Evolutionary conservation across 2,888 invertebrate genomes (phyloP), one percentile per base, ranked within the genome.

Genomic region (Netelia fuscicornis): DNA sequence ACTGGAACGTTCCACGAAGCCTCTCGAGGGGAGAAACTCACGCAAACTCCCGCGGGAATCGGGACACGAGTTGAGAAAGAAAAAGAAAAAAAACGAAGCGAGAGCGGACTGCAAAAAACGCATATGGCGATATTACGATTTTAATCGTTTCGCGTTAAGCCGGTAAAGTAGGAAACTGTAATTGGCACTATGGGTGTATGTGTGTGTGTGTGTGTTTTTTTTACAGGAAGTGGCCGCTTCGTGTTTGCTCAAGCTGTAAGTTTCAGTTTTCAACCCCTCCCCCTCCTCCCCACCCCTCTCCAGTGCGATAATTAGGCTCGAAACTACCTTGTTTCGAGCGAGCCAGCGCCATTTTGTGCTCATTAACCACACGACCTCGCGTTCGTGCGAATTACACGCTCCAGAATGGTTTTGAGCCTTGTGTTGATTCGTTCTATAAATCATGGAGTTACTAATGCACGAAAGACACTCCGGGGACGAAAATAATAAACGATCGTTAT

Each of bases 91-190:
- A 23, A 58, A 56, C 17, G 6, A 58, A 20, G 8, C 20, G 20
- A 9, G 5, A 58, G 5, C 8, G 20, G 20, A 1, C 20, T 5
- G 20, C n/a, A 58, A 20, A 58, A 58, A 58, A 58, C 20, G 9
- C 37, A 37, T 37, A 6, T 37, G 6, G 48, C 56, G 17, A 30
- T 74, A 67, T 80, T 30, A 72, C 13, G 56, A 80, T 58, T 80
- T 80, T 80, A 80, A 80, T 80, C 67, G 74, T 80, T 67, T 48
- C 37, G 80, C 44, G 72, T 54, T 54, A 54, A 44, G 42, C 44
- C 58, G 25, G 30, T 74, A 25, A 74, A 67, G 48, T 62, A 20
- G 44, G 58, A 67, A 48, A 67, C 37, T 58, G 23, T 62, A 37
- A 48, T 52, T 25, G 30, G 30, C 8, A 58, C 37, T 37, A 37